Conservation (phyloP, 2,888 invertebrate species). For the Cerastoderma edule region DNA sequence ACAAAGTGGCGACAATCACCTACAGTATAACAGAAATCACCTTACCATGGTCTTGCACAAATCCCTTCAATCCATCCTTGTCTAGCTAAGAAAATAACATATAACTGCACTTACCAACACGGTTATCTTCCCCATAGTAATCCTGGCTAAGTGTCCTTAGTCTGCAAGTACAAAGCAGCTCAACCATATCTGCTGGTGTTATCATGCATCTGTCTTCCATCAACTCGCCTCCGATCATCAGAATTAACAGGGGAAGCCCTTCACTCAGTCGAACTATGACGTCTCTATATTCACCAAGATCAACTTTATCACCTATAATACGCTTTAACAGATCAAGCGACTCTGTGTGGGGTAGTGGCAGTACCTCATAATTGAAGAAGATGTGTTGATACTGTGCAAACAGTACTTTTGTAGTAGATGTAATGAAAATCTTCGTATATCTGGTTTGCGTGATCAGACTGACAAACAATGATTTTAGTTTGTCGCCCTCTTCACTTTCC, state of each 20-base stretch:
- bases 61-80: too few species aligned
- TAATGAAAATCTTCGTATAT: slow-evolving; percentile 58
- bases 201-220: slow-evolving; percentile 54
- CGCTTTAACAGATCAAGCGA: slow-evolving; percentile 47
- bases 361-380: slow-evolving; percentile 40
- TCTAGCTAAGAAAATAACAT: too few species aligned
- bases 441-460: slow-evolving; percentile 33
- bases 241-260: slow-evolving; percentile 59
- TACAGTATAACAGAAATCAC: too few species aligned
- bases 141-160: slow-evolving; percentile 58
- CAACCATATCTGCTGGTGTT: slow-evolving; percentile 59
- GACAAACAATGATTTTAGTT: slow-evolving; percentile 35
- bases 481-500: slow-evolving; percentile 40
- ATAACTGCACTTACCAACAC: slow-evolving; percentile 62
- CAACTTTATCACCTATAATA: slow-evolving; percentile 40
- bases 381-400: slow-evolving; percentile 30
- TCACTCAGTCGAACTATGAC: slow-evolving; percentile 59
- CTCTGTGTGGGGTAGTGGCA: slow-evolving; percentile 43
- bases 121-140: slow-evolving; percentile 62
- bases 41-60: too few species aligned
- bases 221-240: slow-evolving; percentile 62
- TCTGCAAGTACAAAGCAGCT: slow-evolving; percentile 50
- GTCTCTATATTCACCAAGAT: slow-evolving; percentile 52
- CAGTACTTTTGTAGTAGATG: slow-evolving; percentile 56
- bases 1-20: too few species aligned